Base-by-base conservation (phyloP, 2,888 invertebrate species). In the Zygothrica quintamaculata region DNA sequence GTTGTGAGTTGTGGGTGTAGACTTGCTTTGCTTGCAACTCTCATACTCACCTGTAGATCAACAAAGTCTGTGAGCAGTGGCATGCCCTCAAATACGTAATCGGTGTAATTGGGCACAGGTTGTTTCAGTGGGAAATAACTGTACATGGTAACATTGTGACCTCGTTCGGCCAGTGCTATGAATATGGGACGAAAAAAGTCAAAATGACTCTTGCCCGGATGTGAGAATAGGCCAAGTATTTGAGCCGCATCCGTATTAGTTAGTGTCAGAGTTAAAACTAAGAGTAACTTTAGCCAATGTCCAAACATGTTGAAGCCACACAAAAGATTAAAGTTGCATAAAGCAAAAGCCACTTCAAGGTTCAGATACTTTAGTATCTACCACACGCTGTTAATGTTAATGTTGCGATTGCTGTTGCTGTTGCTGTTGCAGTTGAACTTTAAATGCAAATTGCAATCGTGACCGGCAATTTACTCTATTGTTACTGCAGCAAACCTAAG, bases 61-160 rank as follows among this genome's bases (percentile, higher is more conserved):
- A 90, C 80, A 37, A 79, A 55, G 36, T 89, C 85, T 1, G 77
- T 78, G n/a, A 89, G 64, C 18, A 82, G 12, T 0, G 81, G 68
- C 75, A 86, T 74, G 9, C 87, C 89, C 11, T 73, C 55, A 3
- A 90, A 77, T 9, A 70, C 73, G 29, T 80, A 70, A 55, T 90
- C 89, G 55, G 84, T 89, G 48, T 90, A 90, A 57, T 90, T 90
- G 12, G 74, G 44, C 9, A 81, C 47, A 0, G 87, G 75, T 8
- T 87, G 65, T 37, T 89, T 86, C 31, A 89, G 78, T 1, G 91
- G 90, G 81, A 92, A 92, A 64, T 90, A 90, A 53, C 91, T 90
- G 3, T 92, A 79, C 82, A 92, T 90, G 25, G 90, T 91, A 7
- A 92, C 81, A 47, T 92, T 87, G 65, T 92, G 92, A 1, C 92